These are phyloP conservation scores for Laterallus jamaicensis DNA, from an alignment of 2,113 vertebrate species.

Conservation along the genomic window DNA sequence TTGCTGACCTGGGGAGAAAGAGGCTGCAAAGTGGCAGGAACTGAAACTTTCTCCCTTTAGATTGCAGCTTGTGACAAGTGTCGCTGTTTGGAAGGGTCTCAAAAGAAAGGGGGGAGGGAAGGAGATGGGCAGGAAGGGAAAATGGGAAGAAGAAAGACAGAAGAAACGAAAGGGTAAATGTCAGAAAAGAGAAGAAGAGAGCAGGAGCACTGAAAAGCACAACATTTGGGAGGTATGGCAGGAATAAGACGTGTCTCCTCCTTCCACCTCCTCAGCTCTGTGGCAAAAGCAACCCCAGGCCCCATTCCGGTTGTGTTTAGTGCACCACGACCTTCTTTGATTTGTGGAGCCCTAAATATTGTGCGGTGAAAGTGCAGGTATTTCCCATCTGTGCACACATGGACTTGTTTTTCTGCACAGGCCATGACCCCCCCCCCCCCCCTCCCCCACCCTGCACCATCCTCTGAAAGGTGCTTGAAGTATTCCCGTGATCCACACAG, in stretches of 20 bases:
- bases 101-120: not conserved
- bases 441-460: not conserved
- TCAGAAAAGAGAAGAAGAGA: not conserved
- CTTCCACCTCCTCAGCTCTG: not conserved
- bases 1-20: conserved; percentile 69
- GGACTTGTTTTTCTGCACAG: not conserved
- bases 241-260: not conserved
- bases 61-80: conserved; percentile 58
- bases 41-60: conserved; percentile 67
- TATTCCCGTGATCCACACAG: accelerated
- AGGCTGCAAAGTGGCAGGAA: conserved; percentile 59
- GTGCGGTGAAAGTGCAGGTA: conserved; percentile 8
- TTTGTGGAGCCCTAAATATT: conserved; percentile 26
- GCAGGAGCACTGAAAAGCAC: not conserved
- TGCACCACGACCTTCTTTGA: conserved; percentile 3
- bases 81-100: not conserved
- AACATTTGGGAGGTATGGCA: not conserved
- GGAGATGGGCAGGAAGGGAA: not conserved
- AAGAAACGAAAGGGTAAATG: not conserved
- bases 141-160: not conserved
- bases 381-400: not conserved
- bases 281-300: not conserved
- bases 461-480: not conserved
- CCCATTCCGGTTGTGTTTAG: not conserved
- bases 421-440: not conserved